Percentiles rank a stretch among this genome's conserved stretches.
Conservation (phyloP, 2,113 vertebrate species). For the Prunella fulvescens region DNA sequence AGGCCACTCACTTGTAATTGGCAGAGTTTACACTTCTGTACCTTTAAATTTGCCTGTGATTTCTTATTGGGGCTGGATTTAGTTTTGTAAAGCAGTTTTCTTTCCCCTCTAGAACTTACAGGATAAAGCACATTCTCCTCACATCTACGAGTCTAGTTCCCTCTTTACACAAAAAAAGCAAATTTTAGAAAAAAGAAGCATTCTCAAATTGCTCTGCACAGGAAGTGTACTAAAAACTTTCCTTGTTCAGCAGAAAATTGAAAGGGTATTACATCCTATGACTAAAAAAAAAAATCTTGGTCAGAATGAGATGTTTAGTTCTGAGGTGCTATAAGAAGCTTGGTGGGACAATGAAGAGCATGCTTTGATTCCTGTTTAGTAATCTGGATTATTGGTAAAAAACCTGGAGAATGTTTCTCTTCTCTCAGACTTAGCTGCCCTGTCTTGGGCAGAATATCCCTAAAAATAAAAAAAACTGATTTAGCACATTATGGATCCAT, state of each 20-base stretch:
- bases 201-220: background rate
- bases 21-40: background rate
- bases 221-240: background rate
- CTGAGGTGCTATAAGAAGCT: background rate
- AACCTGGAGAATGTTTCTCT: background rate
- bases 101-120: background rate
- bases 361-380: background rate
- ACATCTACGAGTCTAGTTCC: background rate
- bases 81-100: background rate
- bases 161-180: background rate
- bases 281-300: background rate
- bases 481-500: background rate
- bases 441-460: background rate
- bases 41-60: background rate
- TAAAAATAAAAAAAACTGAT: background rate
- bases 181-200: background rate
- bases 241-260: background rate
- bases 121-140: background rate
- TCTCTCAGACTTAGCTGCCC: background rate
- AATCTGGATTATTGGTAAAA: background rate
- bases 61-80: background rate
- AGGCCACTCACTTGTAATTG: background rate
- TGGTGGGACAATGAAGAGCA: background rate
- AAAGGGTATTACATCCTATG: background rate
- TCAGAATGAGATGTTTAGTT: background rate